Conservation (phyloP, 2,888 invertebrate species). For the Drosophila helvetica region DNA sequence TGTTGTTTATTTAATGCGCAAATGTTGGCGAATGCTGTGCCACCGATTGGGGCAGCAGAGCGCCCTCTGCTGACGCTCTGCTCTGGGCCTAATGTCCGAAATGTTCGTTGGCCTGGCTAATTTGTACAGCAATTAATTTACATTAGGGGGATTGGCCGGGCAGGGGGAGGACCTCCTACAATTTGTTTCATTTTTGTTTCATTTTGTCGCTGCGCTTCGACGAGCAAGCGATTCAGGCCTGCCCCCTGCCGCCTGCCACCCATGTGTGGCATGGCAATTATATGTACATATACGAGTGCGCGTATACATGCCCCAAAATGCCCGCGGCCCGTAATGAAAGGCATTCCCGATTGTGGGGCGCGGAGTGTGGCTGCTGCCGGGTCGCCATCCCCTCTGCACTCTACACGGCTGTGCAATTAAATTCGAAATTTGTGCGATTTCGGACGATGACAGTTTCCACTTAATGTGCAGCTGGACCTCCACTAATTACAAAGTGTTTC, state of each 20-base stretch:
- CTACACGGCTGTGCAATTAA: conserved; percentile 53
- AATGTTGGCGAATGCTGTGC: conserved; percentile 29
- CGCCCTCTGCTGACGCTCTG: not conserved
- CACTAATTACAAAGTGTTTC: conserved; percentile 27
- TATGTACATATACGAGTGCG: conserved; percentile 11
- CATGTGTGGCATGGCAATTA: conserved; percentile 27
- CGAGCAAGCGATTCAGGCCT: conserved; percentile 20
- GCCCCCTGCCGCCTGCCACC: conserved; percentile 1
- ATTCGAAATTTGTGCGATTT: conserved; percentile 66
- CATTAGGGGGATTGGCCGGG: conserved; percentile 45
- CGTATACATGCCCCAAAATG: conserved; percentile 15
- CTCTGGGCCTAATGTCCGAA: conserved; percentile 53
- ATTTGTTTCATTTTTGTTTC: conserved; percentile 66
- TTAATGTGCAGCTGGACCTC: conserved; percentile 23
- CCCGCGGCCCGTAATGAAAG: conserved; percentile 23
- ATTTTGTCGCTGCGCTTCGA: conserved; percentile 43
- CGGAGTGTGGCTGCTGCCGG: not conserved
- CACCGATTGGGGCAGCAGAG: conserved; percentile 14
- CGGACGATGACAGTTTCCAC: conserved; percentile 46
- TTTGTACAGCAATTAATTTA: conserved; percentile 76
- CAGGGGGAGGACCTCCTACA: conserved; percentile 14
- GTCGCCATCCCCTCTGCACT: conserved; percentile 13
- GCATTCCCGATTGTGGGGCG: conserved; percentile 21
- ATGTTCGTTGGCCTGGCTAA: conserved; percentile 62
- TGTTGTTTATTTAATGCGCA: conserved; percentile 35